Evolutionary conservation across 2,113 vertebrate species (phyloP).

Genomic region (Nibea albiflora): DNA sequence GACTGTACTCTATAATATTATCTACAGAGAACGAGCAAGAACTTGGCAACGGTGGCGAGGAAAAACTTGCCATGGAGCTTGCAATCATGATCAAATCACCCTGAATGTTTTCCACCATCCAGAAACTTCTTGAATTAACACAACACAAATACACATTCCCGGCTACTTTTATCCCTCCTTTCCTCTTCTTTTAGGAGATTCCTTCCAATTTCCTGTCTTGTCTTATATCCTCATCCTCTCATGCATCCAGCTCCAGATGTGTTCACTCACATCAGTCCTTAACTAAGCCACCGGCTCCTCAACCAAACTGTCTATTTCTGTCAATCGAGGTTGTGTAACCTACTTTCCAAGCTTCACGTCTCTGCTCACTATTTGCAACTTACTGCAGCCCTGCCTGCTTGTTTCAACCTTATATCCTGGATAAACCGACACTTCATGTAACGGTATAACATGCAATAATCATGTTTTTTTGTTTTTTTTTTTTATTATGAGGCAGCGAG

Average conservation of each 20-base stretch:
- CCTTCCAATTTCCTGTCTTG: slow-evolving; percentile 18
- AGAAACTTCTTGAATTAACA: background rate
- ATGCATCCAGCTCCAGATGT: slow-evolving; percentile 42
- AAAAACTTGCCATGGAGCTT: background rate
- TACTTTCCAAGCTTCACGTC: background rate
- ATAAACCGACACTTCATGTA: background rate
- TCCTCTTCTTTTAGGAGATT: background rate
- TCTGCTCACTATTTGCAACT: background rate
- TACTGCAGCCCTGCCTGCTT: background rate
- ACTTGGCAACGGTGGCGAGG: too few relatives aligned
- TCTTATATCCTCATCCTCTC: slow-evolving; percentile 4
- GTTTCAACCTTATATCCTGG: background rate
- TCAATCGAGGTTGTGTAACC: slow-evolving; percentile 18
- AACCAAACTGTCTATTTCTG: slow-evolving; percentile 2
- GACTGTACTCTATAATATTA: too few relatives aligned
- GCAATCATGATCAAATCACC: background rate
- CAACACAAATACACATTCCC: slow-evolving; percentile 7
- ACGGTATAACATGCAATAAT: background rate
- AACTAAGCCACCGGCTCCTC: slow-evolving; percentile 4
- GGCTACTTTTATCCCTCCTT: slow-evolving; percentile 12
- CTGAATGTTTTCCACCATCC: background rate
- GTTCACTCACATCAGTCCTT: slow-evolving; percentile 9
- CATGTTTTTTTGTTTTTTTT: background rate
- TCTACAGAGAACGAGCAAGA: too few relatives aligned
- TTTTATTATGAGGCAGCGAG: background rate